phyloP scores from a whole-genome alignment of 2,797 vertebrate genomes.

The Chromobotia macracanthus region DNA sequence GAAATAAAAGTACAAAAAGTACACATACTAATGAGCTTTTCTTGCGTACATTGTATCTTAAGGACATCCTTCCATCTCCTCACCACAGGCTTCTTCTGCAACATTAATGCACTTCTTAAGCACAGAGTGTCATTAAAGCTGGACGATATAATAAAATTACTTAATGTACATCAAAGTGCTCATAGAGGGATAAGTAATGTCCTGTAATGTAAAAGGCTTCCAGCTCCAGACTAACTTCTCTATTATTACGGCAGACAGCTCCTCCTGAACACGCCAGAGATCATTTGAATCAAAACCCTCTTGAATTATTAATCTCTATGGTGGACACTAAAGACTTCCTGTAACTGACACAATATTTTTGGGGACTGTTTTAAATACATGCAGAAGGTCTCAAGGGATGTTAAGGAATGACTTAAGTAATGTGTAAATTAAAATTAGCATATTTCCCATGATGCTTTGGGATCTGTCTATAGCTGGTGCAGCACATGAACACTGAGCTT shows the following conservation, averaged over 20 bases:
- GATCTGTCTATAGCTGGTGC: no score
- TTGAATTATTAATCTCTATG: neutral
- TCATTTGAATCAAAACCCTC: neutral
- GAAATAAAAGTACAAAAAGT: no score
- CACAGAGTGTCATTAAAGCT: constrained; percentile 16
- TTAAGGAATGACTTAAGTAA: no score
- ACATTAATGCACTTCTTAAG: neutral
- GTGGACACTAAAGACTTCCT: neutral
- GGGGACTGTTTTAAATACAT: no score
- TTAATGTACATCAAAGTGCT: neutral
- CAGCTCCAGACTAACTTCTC: no score
- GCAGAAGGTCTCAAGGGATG: no score
- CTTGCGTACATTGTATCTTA: no score
- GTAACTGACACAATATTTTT: no score
- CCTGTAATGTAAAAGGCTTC: neutral
- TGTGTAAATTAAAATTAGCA: neutral
- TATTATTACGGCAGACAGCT: neutral
- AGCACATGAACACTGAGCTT: no score
- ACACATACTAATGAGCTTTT: no score
- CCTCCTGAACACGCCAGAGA: neutral
- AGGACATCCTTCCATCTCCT: no score
- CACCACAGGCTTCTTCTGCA: neutral
- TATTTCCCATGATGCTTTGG: neutral
- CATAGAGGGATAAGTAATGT: neutral
- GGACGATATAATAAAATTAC: neutral